Evolutionary conservation across 1,140 invertebrate genomes (phyloP).

Genomic region (Zeugodacus cucurbitae): DNA sequence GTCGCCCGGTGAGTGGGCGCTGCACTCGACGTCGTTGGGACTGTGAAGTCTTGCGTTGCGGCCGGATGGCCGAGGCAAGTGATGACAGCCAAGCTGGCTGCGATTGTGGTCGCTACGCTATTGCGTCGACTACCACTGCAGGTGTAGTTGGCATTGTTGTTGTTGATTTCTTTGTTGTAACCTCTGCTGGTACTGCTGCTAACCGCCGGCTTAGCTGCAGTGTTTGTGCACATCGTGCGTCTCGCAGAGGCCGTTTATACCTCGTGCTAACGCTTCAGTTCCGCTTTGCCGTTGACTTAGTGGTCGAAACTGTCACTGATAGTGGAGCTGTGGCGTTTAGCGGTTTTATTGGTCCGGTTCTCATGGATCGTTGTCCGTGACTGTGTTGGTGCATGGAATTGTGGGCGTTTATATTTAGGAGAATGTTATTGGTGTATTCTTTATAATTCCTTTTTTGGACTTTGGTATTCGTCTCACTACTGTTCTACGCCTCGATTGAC

Average conservation of each 20-base stretch:
- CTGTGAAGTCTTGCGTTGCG: conserved; percentile 13
- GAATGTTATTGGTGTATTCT: neutral
- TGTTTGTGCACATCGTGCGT: neutral
- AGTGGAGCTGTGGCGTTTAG: neutral
- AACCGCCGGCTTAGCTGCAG: neutral
- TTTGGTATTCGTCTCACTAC: neutral
- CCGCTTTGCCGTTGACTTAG: neutral
- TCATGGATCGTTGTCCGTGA: too few species aligned
- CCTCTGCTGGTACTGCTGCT: neutral
- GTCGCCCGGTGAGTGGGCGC: neutral
- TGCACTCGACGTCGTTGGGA: neutral
- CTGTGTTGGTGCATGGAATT: neutral
- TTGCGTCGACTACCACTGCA: neutral
- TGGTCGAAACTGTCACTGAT: neutral
- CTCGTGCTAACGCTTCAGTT: neutral
- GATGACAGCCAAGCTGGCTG: conserved; percentile 8
- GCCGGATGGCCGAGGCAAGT: neutral
- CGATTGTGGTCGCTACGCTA: conserved; percentile 26
- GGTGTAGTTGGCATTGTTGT: neutral
- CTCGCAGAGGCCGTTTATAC: neutral
- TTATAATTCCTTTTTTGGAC: neutral
- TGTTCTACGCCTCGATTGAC: neutral
- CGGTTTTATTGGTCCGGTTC: too few species aligned
- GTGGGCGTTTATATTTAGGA: neutral
- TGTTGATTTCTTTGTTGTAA: neutral